These are phyloP conservation scores for Laticauda laticaudata DNA, from an alignment of 2,113 vertebrate genomes.

Conservation along the genomic window DNA sequence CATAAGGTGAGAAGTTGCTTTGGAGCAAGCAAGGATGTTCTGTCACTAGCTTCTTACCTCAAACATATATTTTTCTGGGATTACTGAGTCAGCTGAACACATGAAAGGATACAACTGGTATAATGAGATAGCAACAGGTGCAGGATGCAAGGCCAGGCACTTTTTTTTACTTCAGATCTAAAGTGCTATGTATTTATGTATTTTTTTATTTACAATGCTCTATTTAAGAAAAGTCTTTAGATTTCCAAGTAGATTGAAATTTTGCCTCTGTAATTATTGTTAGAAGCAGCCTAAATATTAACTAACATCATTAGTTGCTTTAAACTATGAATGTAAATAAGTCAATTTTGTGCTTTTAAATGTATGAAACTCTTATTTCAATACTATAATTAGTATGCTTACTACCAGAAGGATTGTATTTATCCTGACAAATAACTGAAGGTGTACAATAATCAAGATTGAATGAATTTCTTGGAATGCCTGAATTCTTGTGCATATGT, in stretches of 20 bases:
- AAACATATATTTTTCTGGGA: neutral
- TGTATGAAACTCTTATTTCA: neutral
- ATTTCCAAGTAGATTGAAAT: neutral
- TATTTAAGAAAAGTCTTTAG: neutral
- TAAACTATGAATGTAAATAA: neutral
- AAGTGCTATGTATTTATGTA: neutral
- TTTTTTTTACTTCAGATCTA: neutral
- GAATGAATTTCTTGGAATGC: neutral
- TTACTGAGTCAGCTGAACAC: neutral
- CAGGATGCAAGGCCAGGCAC: neutral
- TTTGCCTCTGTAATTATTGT: neutral
- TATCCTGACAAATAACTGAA: neutral
- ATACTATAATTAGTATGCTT: neutral
- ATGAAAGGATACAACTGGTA: neutral
- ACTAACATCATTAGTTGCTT: neutral
- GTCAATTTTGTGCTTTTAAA: neutral
- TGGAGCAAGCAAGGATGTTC: neutral
- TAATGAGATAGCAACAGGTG: neutral
- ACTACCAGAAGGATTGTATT: neutral
- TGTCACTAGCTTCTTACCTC: neutral
- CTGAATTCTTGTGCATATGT: neutral
- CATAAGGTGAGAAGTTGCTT: neutral
- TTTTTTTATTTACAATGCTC: neutral
- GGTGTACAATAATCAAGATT: neutral
- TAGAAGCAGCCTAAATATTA: neutral